Evolutionary conservation across 1,140 invertebrate species (phyloP).

Genomic region (Forficula auricularia): DNA sequence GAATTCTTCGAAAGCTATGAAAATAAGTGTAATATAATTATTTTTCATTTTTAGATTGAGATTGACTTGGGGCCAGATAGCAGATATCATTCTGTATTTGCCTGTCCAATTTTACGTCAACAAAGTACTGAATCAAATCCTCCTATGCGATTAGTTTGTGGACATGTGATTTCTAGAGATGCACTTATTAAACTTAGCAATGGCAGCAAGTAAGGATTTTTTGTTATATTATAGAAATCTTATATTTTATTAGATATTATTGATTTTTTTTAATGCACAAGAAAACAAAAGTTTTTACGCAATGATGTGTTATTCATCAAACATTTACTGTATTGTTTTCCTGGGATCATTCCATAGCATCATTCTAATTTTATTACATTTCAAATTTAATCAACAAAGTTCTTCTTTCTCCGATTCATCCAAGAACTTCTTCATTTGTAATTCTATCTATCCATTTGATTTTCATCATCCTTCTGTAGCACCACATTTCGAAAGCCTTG

Average conservation of each 20-base stretch:
- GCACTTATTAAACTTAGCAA: slow-evolving; percentile 86
- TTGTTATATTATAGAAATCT: neutral
- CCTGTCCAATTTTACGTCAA: slow-evolving; percentile 92
- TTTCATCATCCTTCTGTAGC: no score
- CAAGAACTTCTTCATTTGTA: no score
- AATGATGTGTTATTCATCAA: no score
- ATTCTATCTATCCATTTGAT: no score
- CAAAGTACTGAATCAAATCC: slow-evolving; percentile 93
- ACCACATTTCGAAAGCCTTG: no score
- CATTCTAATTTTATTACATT: no score
- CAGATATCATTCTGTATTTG: slow-evolving; percentile 93
- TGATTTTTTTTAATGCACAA: slow-evolving; percentile 2
- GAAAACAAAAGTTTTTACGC: no score
- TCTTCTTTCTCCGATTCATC: no score
- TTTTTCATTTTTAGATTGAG: slow-evolving; percentile 53
- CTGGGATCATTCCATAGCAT: no score
- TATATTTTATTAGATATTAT: slow-evolving; percentile 4
- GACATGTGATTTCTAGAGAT: slow-evolving; percentile 94
- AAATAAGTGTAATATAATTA: neutral
- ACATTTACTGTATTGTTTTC: no score
- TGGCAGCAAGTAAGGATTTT: slow-evolving; percentile 63
- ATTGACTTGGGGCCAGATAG: slow-evolving; percentile 74
- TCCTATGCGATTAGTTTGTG: slow-evolving; percentile 89
- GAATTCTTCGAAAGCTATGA: neutral
- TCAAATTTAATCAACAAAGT: no score